Base-by-base conservation (phyloP, 2,113 vertebrate genomes). In the Periophthalmus modestus region DNA sequence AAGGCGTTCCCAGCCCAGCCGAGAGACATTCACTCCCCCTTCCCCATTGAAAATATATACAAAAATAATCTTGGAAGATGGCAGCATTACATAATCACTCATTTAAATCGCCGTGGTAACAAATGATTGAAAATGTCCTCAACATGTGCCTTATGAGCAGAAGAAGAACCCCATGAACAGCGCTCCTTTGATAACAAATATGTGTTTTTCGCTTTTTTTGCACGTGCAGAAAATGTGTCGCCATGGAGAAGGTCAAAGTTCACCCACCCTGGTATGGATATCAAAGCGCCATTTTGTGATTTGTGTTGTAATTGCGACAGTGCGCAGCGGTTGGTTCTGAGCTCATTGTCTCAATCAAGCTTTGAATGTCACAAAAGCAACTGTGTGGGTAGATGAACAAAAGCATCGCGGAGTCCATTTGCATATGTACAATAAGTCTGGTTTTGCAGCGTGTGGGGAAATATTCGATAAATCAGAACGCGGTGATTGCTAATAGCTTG, bases 301-400 rank as follows among this genome's bases (percentile, higher is more conserved):
- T 33, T 68, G 12, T 74, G 66, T 80, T 83, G 65, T 78, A 68
- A 79, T 72, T 83, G 70, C 55, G 67, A 14, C 2, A 0, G 58
- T 69, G 72, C 76, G 34, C 62, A 70, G 57, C 28, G 0, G 52
- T 23, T 36, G 15, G 36, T 66, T 68, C 76, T 58, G 12, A 13
- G 55, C 78, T 77, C 52, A 77, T 79, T 82, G 80, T 82, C 77
- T 79, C 67, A 59, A 68, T 84, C 66, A 72, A 36, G 69, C 57
- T 75, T 50, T 62, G 58, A 84, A 78, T 80, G 78, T 78, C 75
- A 80, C 28, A 34, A 52, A 81, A 67, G 21, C 71, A 67, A 83
- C 48, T 74, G 78, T 75, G 83, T 79, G 75, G 79, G 77, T 66
- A 59, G 81, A 80, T 74, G 12, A 71, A 75, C 69, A 79, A 81